A percentile compares a stretch with the other conserved stretches of the same genome.
Conservation (phyloP, 2,888 invertebrate species). For the Crocallis elinguaria region DNA sequence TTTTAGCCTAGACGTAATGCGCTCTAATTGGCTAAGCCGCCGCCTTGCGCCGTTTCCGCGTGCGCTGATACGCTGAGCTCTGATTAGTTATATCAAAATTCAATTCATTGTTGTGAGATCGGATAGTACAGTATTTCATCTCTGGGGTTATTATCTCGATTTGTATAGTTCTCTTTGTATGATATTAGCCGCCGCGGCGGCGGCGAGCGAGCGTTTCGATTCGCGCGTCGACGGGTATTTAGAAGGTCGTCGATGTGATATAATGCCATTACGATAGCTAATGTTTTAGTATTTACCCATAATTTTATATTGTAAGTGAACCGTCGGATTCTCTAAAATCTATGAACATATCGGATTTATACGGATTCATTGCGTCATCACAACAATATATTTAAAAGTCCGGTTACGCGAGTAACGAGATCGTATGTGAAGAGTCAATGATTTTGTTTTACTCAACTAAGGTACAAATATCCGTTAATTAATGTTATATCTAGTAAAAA, state of each 20-base stretch:
- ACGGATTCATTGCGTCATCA: constrained; percentile 22
- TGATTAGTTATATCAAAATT: too few relatives aligned
- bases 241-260: constrained; percentile 31
- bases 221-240: constrained; percentile 13
- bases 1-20: too few relatives aligned
- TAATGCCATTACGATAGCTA: constrained; percentile 49
- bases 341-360: constrained; percentile 35
- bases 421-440: constrained; percentile 35
- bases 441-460: constrained; percentile 51
- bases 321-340: constrained; percentile 23
- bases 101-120: too few relatives aligned
- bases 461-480: constrained; percentile 71
- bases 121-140: too few relatives aligned
- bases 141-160: too few relatives aligned
- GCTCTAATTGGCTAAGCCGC: too few relatives aligned
- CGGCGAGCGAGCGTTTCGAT: constrained; percentile 1
- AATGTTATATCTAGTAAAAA: constrained; percentile 47
- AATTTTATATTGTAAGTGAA: constrained; percentile 21
- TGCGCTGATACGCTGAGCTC: too few relatives aligned
- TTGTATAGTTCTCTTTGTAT: too few relatives aligned
- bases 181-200: not conserved
- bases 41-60: too few relatives aligned
- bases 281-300: constrained; percentile 31
- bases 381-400: constrained; percentile 1
- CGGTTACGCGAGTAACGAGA: not conserved